Evolutionary conservation across 2,888 invertebrate species (phyloP).

Genomic region (Eristalis pertinax): DNA sequence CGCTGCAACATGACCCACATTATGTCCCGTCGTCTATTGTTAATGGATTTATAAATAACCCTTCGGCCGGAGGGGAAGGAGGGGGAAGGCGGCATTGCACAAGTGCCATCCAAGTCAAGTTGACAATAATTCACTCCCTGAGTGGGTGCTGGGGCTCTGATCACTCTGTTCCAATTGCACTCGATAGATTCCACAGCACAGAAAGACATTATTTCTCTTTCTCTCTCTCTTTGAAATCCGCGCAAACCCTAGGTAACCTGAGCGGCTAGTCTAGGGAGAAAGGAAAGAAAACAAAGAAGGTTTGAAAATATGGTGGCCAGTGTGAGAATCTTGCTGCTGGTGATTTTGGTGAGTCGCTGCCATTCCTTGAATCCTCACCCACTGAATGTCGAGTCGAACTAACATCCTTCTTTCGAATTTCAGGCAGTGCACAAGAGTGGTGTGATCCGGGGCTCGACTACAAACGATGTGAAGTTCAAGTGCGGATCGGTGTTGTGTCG

Average conservation of each 20-base stretch:
- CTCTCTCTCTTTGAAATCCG: constrained; percentile 28
- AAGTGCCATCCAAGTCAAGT: constrained; percentile 36
- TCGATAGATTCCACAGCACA: constrained; percentile 18
- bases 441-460: constrained; percentile 78
- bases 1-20: constrained; percentile 54
- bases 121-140: constrained; percentile 43
- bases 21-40: constrained; percentile 35
- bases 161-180: constrained; percentile 46
- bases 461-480: constrained; percentile 76
- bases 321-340: constrained; percentile 51
- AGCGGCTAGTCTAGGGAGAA: constrained; percentile 13
- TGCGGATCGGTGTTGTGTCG: constrained; percentile 85
- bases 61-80: neutral
- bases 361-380: neutral
- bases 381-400: neutral
- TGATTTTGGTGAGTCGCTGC: constrained; percentile 63
- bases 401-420: constrained; percentile 9
- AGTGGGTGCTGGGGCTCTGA: constrained; percentile 37
- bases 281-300: neutral
- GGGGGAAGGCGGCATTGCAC: constrained; percentile 13
- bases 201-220: neutral
- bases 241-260: constrained; percentile 34
- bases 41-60: constrained; percentile 61
- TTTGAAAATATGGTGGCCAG: constrained; percentile 19
- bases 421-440: constrained; percentile 79